Percentiles rank a stretch among this genome's conserved stretches.
phyloP scores from a whole-genome alignment of 1,140 invertebrate genomes.

The Drosophila obscura region DNA sequence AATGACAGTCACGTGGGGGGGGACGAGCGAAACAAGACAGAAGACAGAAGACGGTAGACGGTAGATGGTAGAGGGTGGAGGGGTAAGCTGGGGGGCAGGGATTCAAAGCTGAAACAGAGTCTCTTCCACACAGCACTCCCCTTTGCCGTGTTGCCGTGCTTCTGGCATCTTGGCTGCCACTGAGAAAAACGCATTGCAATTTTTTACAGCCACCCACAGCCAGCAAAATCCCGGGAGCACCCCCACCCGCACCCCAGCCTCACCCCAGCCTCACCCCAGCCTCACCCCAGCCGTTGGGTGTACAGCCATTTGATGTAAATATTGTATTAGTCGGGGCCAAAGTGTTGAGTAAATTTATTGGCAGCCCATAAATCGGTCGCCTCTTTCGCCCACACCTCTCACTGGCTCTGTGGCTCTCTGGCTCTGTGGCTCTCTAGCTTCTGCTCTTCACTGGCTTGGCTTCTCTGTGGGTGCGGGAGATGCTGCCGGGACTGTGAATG shows the following conservation, averaged over 20 bases:
- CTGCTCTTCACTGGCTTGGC: slow-evolving; percentile 2
- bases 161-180: slow-evolving; percentile 17
- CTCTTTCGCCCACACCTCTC: slow-evolving; percentile 9
- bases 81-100: too few relatives aligned
- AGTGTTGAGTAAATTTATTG: slow-evolving; percentile 80
- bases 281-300: slow-evolving; percentile 1
- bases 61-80: too few relatives aligned
- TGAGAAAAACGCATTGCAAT: slow-evolving; percentile 64
- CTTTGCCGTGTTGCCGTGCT: neutral
- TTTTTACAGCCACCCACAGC: slow-evolving; percentile 43
- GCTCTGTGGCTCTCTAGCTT: slow-evolving; percentile 13
- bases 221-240: neutral
- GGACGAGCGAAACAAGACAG: slow-evolving; percentile 5
- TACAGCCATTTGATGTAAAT: slow-evolving; percentile 77
- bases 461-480: too few relatives aligned
- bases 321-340: slow-evolving; percentile 76
- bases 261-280: neutral
- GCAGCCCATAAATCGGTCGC: slow-evolving; percentile 72
- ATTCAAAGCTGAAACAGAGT: slow-evolving; percentile 19
- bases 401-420: neutral
- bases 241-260: too few relatives aligned
- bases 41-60: neutral
- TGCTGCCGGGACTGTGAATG: slow-evolving; percentile 17
- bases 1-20: slow-evolving; percentile 61
- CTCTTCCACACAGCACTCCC: too few relatives aligned